A percentile compares a stretch with the other conserved stretches of the same genome.
phyloP scores from a whole-genome alignment of 2,797 vertebrate genomes.

The Pitangus sulphuratus region DNA sequence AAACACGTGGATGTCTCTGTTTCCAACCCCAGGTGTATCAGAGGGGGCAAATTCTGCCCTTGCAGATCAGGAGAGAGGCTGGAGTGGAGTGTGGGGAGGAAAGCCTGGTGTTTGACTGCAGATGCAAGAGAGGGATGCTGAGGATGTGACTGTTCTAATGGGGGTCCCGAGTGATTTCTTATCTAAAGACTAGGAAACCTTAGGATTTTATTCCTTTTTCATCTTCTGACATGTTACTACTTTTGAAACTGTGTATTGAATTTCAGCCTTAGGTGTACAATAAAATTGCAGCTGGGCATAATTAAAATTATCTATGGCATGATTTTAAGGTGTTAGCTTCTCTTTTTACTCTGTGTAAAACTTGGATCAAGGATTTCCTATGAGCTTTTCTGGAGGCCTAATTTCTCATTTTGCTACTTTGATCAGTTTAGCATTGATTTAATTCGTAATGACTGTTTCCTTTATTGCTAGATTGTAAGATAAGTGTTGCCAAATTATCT shows the following conservation, averaged over 20 bases:
- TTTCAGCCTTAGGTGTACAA: neutral
- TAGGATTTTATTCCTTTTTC: neutral
- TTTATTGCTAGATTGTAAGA: conserved; percentile 19
- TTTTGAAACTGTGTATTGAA: neutral
- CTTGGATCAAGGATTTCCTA: neutral
- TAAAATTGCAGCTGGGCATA: neutral
- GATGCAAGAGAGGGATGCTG: neutral
- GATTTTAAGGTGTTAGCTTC: neutral
- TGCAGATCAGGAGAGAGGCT: too few relatives aligned
- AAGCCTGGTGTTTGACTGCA: neutral
- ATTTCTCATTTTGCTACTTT: conserved; percentile 31
- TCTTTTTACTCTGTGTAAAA: neutral
- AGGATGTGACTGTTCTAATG: neutral
- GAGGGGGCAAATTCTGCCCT: neutral
- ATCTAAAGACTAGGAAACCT: neutral
- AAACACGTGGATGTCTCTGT: neutral
- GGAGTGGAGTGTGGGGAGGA: neutral
- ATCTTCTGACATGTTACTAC: neutral
- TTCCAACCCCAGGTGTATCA: neutral
- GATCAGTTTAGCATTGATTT: conserved; percentile 1
- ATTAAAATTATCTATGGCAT: neutral
- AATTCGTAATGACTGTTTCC: conserved; percentile 15
- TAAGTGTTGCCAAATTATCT: conserved; percentile 39
- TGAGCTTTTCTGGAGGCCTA: neutral
- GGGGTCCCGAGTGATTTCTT: neutral